Percentiles rank a stretch among this genome's conserved stretches.
phyloP scores from a whole-genome alignment of 2,888 invertebrate genomes.

The Agrotis ipsilon region DNA sequence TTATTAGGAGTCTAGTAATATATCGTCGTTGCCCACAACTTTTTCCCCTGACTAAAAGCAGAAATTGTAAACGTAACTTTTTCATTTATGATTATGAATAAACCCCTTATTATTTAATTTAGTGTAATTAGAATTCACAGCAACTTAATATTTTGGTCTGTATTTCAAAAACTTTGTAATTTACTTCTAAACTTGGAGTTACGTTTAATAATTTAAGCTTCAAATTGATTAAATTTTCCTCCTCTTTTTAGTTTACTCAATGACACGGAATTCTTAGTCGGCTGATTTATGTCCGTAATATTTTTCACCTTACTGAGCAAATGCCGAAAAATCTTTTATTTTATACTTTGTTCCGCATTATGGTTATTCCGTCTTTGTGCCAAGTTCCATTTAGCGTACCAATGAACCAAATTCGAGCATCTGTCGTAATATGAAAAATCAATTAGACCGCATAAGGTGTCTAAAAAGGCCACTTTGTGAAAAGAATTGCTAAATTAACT shows the following conservation, averaged over 20 bases:
- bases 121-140: no score
- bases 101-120: no score
- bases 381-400: background rate
- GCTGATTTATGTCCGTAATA: background rate
- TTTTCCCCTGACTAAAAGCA: no score
- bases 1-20: no score
- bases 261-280: background rate
- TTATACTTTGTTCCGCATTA: background rate
- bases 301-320: conserved; percentile 8
- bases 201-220: background rate
- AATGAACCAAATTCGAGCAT: conserved; percentile 16
- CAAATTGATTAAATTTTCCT: background rate
- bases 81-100: no score
- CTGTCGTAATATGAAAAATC: conserved; percentile 31
- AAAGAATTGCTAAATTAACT: no score
- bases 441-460: conserved; percentile 4
- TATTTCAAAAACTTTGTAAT: background rate
- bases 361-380: conserved; percentile 2
- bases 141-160: background rate
- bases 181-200: background rate
- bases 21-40: no score
- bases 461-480: no score
- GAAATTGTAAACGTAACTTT: no score
- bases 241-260: background rate
- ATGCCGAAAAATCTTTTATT: conserved; percentile 11